Conservation (phyloP, 2,888 invertebrate species). For the Tipula unca region DNA sequence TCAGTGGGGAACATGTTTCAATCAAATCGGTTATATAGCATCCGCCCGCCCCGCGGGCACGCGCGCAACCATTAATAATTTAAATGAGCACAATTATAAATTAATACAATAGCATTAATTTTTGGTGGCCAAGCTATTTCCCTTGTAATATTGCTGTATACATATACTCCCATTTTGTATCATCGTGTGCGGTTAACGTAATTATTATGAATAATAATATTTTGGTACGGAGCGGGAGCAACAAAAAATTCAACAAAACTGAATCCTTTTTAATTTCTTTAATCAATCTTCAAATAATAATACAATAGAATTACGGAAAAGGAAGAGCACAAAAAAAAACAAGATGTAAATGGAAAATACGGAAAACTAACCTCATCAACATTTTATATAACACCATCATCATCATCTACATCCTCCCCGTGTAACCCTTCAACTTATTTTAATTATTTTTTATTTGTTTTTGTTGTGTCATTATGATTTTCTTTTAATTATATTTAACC, state of each 20-base stretch:
- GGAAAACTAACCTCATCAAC: not conserved
- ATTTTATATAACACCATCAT: not conserved
- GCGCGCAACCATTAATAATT: not conserved
- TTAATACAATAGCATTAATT: not conserved
- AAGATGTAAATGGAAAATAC: not conserved
- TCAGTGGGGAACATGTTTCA: not conserved
- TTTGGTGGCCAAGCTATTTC: not conserved
- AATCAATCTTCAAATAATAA: slow-evolving; percentile 24
- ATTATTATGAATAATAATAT: not conserved
- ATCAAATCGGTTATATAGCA: not conserved
- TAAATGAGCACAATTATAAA: not conserved
- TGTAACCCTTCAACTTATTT: not conserved
- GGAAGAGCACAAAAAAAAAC: not conserved
- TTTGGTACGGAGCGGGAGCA: not conserved
- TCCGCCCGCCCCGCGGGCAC: too few species aligned
- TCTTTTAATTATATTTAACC: not conserved
- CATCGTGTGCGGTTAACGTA: not conserved
- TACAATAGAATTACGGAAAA: not conserved
- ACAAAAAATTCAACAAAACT: not conserved
- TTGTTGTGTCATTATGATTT: not conserved
- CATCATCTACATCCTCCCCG: not conserved
- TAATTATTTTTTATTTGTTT: not conserved
- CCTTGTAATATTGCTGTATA: too few species aligned
- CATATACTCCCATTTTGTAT: not conserved
- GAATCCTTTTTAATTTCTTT: slow-evolving; percentile 23